Conservation (phyloP, 2,888 invertebrate species). For the Drosophila engyochracea region DNA sequence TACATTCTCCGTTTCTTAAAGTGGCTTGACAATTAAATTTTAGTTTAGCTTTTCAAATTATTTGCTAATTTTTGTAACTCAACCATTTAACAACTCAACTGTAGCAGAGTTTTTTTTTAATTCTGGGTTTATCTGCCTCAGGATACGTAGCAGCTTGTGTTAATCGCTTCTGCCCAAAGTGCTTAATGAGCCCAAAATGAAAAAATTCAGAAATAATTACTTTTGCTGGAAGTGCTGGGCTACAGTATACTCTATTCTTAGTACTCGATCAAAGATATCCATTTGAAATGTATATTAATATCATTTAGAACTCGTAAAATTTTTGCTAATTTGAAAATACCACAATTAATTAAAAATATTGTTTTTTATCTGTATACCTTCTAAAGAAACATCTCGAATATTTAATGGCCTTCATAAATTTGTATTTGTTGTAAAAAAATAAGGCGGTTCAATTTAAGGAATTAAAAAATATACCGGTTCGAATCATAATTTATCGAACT, state of each 20-base stretch:
- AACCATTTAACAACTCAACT: constrained; percentile 29
- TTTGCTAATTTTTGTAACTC: constrained; percentile 15
- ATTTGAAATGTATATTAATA: too few species aligned
- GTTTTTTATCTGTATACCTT: not conserved
- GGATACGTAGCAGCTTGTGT: constrained; percentile 72
- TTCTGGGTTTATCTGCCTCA: constrained; percentile 31
- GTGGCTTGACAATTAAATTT: not conserved
- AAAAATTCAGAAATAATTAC: constrained; percentile 17
- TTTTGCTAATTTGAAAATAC: not conserved
- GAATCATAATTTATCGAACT: not conserved
- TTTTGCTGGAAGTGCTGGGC: not conserved
- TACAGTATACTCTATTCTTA: constrained; percentile 3
- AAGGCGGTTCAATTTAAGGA: not conserved
- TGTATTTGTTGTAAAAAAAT: not conserved
- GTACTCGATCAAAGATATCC: not conserved
- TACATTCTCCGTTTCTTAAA: not conserved
- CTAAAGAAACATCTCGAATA: not conserved
- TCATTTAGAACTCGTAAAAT: not conserved
- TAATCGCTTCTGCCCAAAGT: constrained; percentile 71
- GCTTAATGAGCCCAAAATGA: constrained; percentile 70
- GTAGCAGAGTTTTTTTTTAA: constrained; percentile 24
- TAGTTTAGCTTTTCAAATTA: constrained; percentile 26
- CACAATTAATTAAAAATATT: not conserved
- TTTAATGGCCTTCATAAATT: not conserved
- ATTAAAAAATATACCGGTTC: not conserved